Percentiles rank a stretch among this genome's conserved stretches.
Conservation (phyloP, 2,888 invertebrate genomes). For the Cynaeus angustus region DNA sequence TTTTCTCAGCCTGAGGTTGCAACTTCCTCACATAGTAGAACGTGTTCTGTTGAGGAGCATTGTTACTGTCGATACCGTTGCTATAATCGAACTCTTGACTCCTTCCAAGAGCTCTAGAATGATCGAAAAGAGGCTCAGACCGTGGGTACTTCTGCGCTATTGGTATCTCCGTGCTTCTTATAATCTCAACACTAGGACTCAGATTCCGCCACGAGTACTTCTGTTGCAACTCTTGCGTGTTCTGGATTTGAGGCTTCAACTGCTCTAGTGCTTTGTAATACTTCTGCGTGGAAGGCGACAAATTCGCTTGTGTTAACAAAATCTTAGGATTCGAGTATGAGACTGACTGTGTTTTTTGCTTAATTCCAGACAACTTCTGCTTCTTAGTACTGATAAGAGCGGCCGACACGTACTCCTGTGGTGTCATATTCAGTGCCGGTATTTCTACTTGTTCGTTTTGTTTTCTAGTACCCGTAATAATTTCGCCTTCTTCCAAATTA, state of each 20-base stretch:
- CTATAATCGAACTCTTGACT: slow-evolving; percentile 72
- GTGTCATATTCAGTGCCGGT: slow-evolving; percentile 33
- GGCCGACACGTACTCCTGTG: slow-evolving; percentile 43
- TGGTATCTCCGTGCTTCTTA: slow-evolving; percentile 58
- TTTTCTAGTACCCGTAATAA: slow-evolving; percentile 52
- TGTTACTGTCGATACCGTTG: slow-evolving; percentile 65
- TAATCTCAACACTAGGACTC: slow-evolving; percentile 65
- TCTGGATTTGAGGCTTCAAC: slow-evolving; percentile 28
- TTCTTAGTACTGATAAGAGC: slow-evolving; percentile 40
- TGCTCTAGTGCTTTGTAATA: slow-evolving; percentile 45
- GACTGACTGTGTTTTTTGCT: slow-evolving; percentile 48
- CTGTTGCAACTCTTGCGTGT: slow-evolving; percentile 38
- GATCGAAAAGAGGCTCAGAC: slow-evolving; percentile 66
- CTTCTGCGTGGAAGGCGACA: slow-evolving; percentile 46
- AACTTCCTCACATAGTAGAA: slow-evolving; percentile 8
- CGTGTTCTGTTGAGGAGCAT: slow-evolving; percentile 7
- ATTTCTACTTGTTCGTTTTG: slow-evolving; percentile 49
- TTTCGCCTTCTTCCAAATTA: slow-evolving; percentile 48
- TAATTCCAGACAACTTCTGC: slow-evolving; percentile 47
- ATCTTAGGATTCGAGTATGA: slow-evolving; percentile 32
- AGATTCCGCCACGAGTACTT: slow-evolving; percentile 62
- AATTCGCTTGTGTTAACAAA: slow-evolving; percentile 40
- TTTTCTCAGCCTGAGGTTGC: slow-evolving; percentile 8
- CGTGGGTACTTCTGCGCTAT: slow-evolving; percentile 11
- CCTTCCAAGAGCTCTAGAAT: slow-evolving; percentile 70